Evolutionary conservation across 1,140 invertebrate species (phyloP).

Genomic region (Cyrtorhinus lividipennis): DNA sequence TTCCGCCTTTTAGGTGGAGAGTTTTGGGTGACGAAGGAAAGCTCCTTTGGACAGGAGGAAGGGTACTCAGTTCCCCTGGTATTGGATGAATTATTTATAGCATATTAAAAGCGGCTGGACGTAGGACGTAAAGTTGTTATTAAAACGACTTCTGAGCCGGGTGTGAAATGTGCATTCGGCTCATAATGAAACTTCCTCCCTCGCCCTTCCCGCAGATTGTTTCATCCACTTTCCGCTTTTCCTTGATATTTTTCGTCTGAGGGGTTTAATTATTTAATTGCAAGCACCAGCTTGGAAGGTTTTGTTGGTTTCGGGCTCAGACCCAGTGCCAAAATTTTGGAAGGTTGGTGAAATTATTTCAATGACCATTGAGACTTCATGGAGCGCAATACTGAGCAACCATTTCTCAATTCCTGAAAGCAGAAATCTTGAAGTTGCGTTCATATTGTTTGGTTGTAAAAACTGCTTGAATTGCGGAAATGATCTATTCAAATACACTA

Average conservation of each 20-base stretch:
- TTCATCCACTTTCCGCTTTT: not conserved
- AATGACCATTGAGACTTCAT: too few species aligned
- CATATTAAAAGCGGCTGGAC: not conserved
- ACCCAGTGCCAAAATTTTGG: too few species aligned
- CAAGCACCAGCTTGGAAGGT: not conserved
- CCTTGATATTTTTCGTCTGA: not conserved
- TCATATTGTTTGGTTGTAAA: too few species aligned
- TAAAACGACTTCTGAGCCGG: not conserved
- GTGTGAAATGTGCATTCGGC: not conserved
- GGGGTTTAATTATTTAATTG: not conserved
- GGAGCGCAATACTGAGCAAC: too few species aligned
- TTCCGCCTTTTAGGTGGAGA: not conserved
- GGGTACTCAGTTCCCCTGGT: not conserved
- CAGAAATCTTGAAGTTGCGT: too few species aligned
- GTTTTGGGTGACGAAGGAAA: not conserved
- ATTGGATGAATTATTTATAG: not conserved
- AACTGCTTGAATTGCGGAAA: too few species aligned
- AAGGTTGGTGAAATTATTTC: too few species aligned
- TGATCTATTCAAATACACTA: too few species aligned
- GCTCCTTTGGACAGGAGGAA: too few species aligned
- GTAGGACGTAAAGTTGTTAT: not conserved
- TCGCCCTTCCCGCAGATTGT: not conserved
- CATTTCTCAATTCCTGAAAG: too few species aligned
- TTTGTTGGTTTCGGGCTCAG: too few species aligned
- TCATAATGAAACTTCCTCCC: not conserved